A percentile compares a stretch with the other conserved stretches of the same genome.
phyloP scores from a whole-genome alignment of 2,888 invertebrate genomes.

The Coenonympha arcania region DNA sequence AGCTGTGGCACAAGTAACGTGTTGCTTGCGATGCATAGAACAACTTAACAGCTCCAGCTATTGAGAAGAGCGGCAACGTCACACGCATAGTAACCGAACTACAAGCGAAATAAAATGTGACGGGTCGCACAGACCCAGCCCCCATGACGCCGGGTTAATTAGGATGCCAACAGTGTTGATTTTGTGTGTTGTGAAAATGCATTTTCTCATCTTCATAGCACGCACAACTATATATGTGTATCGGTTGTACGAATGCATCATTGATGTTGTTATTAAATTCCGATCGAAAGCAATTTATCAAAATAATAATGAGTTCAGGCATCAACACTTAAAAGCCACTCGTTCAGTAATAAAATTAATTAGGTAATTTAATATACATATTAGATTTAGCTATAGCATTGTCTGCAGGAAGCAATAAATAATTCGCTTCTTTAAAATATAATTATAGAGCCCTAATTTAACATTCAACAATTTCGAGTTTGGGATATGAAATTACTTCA shows the following conservation, averaged over 20 bases:
- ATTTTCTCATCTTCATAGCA: too few species aligned
- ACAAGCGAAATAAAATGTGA: conserved; percentile 14
- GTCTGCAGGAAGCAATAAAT: background rate
- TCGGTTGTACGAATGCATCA: background rate
- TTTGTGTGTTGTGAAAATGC: background rate
- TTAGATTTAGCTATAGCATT: background rate
- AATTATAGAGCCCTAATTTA: too few species aligned
- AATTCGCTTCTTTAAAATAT: too few species aligned
- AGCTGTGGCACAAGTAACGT: conserved; percentile 18
- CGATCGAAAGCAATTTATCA: background rate
- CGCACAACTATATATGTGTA: background rate
- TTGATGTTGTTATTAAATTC: background rate
- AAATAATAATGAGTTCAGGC: background rate
- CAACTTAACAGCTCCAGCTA: conserved; percentile 22
- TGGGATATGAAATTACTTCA: too few species aligned
- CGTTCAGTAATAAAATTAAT: too few species aligned
- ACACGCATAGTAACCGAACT: too few species aligned
- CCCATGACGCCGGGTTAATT: too few species aligned
- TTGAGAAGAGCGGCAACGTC: conserved; percentile 20
- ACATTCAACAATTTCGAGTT: too few species aligned
- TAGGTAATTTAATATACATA: too few species aligned
- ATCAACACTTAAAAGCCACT: too few species aligned
- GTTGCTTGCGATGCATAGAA: conserved; percentile 19
- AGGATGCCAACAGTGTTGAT: background rate
- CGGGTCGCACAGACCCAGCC: conserved; percentile 15